Evolutionary conservation across 2,888 invertebrate genomes (phyloP).

Genomic region (Cancer borealis): DNA sequence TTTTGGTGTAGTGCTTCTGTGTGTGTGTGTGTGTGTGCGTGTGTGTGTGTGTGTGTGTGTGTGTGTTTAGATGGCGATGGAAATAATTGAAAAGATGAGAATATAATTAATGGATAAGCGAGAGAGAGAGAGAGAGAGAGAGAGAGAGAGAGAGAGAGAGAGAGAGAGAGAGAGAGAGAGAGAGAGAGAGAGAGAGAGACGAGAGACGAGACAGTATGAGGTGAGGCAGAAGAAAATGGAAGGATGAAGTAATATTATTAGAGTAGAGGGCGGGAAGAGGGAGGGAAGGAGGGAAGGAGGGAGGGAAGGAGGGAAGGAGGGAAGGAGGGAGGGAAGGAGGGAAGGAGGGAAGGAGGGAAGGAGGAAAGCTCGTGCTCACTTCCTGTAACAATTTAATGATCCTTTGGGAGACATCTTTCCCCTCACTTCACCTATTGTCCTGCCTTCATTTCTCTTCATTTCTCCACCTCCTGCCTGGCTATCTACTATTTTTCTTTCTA

Average conservation of each 20-base stretch:
- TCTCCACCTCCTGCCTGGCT: background rate
- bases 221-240: too few relatives aligned
- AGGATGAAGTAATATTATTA: too few relatives aligned
- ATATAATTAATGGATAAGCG: background rate
- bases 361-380: background rate
- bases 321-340: background rate
- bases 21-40: slow-evolving; percentile 10
- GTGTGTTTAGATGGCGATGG: background rate
- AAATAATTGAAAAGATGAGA: background rate
- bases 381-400: slow-evolving; percentile 34
- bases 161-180: background rate
- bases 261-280: background rate
- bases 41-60: slow-evolving; percentile 37
- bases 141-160: background rate
- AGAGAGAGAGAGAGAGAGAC: background rate
- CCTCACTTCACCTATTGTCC: slow-evolving; percentile 24
- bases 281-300: background rate
- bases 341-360: background rate
- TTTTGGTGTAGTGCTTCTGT: background rate
- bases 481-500: background rate
- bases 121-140: background rate
- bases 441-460: background rate
- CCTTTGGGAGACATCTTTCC: background rate
- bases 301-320: background rate
- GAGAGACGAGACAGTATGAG: too few relatives aligned